These are phyloP conservation scores for Congeria kusceri DNA, from an alignment of 2,888 invertebrate species.

Conservation along the genomic window DNA sequence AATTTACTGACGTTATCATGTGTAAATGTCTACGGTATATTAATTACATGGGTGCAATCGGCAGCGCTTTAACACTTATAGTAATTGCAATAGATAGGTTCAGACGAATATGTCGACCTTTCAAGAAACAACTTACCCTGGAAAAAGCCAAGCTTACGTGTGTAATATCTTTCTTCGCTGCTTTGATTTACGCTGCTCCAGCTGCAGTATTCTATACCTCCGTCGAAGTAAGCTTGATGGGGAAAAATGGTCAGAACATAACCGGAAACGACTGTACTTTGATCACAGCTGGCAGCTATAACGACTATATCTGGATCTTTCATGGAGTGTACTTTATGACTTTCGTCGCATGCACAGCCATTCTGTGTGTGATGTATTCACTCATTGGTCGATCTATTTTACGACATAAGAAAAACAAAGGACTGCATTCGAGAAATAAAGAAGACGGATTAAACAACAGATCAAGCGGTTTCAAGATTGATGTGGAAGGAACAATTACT, in stretches of 20 bases:
- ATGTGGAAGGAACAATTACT: no score
- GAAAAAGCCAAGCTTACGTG: conserved; percentile 7
- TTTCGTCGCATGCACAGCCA: conserved; percentile 18
- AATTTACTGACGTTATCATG: conserved; percentile 18
- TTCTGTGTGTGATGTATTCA: conserved; percentile 38
- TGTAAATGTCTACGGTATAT: conserved; percentile 31
- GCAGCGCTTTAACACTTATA: conserved; percentile 17
- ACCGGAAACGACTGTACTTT: conserved; percentile 48
- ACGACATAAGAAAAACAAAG: conserved; percentile 2
- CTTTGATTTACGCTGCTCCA: conserved; percentile 10
- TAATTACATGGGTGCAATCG: conserved; percentile 17
- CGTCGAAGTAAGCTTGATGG: background rate
- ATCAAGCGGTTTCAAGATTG: no score
- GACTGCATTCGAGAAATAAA: background rate
- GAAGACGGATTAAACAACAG: background rate
- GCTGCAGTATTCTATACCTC: conserved; percentile 13
- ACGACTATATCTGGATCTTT: conserved; percentile 24
- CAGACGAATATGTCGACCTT: conserved; percentile 24
- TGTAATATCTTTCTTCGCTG: background rate
- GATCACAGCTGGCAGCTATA: conserved; percentile 20
- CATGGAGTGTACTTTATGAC: conserved; percentile 31
- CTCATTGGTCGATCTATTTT: conserved; percentile 27
- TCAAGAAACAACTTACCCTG: conserved; percentile 16
- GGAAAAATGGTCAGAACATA: background rate
- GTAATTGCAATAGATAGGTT: conserved; percentile 30